Conservation (phyloP, 2,888 invertebrate genomes). For the Campoplex nolae region DNA sequence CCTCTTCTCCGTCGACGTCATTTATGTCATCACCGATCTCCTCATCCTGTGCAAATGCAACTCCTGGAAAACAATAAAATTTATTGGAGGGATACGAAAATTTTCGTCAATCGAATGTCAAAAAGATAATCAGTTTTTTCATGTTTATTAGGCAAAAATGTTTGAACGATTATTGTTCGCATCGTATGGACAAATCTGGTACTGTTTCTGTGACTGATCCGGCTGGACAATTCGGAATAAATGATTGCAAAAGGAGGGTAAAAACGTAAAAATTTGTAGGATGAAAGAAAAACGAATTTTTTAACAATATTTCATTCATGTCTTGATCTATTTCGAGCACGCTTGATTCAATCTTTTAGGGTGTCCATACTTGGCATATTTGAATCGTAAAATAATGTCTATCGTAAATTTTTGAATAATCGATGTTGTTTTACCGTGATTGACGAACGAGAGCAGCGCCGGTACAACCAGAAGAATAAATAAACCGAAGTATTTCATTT, state of each 20-base stretch:
- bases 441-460: conserved; percentile 89
- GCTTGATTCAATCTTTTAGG: neutral
- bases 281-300: neutral
- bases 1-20: conserved; percentile 87
- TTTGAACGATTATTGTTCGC: neutral
- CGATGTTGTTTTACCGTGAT: conserved; percentile 87
- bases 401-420: conserved; percentile 31
- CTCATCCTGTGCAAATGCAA: conserved; percentile 87
- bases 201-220: neutral
- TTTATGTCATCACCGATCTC: conserved; percentile 85
- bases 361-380: conserved; percentile 38
- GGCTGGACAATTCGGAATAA: neutral
- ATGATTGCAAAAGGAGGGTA: neutral
- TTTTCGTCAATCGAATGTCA: neutral
- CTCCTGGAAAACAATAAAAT: conserved; percentile 81
- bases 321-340: neutral
- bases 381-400: conserved; percentile 38
- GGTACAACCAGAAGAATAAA: conserved; percentile 89
- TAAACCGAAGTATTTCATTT: conserved; percentile 90
- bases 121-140: neutral
- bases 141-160: neutral
- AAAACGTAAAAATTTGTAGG: neutral
- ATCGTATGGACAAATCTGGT: conserved; percentile 28
- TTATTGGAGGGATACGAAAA: neutral
- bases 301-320: conserved; percentile 21